phyloP scores from a whole-genome alignment of 2,888 invertebrate species.

The Geophilus truncorum region DNA sequence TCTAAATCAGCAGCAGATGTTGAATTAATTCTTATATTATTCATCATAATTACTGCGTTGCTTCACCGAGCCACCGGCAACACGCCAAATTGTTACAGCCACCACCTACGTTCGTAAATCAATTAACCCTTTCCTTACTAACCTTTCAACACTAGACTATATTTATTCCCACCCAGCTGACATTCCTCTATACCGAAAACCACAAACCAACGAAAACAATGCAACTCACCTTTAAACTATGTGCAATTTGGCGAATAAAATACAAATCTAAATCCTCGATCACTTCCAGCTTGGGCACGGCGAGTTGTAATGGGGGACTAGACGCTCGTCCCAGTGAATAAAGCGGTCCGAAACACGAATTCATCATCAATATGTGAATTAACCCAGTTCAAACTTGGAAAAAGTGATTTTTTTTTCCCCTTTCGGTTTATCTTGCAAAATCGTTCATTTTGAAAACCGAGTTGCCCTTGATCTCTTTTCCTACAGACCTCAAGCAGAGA shows the following conservation, averaged over 20 bases:
- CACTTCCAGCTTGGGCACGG: conserved; percentile 22
- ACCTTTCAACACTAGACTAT: not conserved
- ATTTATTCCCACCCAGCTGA: not conserved
- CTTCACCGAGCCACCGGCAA: not conserved
- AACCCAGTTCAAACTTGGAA: too few relatives aligned
- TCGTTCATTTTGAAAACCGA: not conserved
- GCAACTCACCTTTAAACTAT: conserved; percentile 30
- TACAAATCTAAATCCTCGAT: conserved; percentile 32
- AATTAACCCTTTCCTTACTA: not conserved
- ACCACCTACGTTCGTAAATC: not conserved
- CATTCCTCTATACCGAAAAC: not conserved
- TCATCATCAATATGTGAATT: not conserved
- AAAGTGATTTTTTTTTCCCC: too few relatives aligned
- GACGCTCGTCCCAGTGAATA: not conserved
- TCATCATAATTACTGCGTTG: not conserved
- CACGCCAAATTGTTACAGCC: not conserved
- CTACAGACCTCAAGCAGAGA: not conserved
- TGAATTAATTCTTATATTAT: not conserved
- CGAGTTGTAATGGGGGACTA: not conserved
- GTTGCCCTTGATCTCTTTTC: conserved; percentile 15
- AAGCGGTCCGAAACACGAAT: conserved; percentile 34
- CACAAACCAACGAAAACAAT: not conserved
- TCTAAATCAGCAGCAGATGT: not conserved
- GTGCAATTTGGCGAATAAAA: conserved; percentile 35
- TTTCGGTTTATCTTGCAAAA: not conserved